These are phyloP conservation scores for Aphaenogaster floridana DNA, from an alignment of 1,140 invertebrate genomes.

Conservation along the genomic window DNA sequence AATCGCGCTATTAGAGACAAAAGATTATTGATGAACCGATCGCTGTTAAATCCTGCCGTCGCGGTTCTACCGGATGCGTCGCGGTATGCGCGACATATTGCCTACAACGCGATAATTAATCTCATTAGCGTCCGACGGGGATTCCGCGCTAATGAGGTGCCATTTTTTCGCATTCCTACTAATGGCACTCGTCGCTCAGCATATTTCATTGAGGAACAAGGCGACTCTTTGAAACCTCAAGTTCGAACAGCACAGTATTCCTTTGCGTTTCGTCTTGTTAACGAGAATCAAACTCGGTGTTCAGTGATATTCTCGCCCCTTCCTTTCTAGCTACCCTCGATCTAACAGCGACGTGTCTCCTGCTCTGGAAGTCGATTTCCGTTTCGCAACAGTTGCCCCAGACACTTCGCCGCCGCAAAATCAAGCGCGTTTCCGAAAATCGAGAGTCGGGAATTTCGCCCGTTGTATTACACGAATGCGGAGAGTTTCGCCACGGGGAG, in stretches of 20 bases:
- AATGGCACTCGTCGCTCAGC: conserved; percentile 53
- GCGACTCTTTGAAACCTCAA: neutral
- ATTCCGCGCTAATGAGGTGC: conserved; percentile 67
- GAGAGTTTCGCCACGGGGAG: neutral
- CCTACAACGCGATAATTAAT: conserved; percentile 70
- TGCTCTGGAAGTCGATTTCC: neutral
- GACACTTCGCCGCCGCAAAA: neutral
- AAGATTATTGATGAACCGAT: conserved; percentile 40
- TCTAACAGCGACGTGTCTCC: neutral
- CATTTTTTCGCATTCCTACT: conserved; percentile 51
- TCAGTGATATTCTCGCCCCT: neutral
- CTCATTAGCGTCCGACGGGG: conserved; percentile 65
- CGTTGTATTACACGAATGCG: neutral
- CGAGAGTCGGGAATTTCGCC: conserved; percentile 9
- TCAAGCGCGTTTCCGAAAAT: conserved; percentile 27
- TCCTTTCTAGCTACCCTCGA: neutral
- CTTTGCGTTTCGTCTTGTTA: conserved; percentile 40
- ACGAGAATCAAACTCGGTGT: conserved; percentile 12
- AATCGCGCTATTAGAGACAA: neutral
- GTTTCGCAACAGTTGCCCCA: conserved; percentile 21
- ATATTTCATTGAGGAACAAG: conserved; percentile 40
- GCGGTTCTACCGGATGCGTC: neutral
- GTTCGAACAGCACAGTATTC: conserved; percentile 11
- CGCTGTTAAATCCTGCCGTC: conserved; percentile 40
- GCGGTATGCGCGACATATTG: conserved; percentile 5